These are phyloP conservation scores for Eilema sororculum DNA, from an alignment of 2,888 invertebrate species.

Conservation along the genomic window DNA sequence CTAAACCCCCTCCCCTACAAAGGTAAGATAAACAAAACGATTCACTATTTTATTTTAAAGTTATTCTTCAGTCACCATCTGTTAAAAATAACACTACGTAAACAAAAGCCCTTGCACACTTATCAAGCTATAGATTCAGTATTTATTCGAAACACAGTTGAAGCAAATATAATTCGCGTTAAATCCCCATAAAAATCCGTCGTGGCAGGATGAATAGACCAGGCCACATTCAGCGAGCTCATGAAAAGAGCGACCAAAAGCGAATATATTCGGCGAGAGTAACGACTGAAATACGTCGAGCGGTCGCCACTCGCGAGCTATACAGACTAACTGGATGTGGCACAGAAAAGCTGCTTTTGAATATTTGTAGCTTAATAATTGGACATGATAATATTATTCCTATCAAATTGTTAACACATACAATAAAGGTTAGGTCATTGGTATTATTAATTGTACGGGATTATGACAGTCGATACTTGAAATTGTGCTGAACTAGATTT, in stretches of 20 bases:
- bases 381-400: neutral
- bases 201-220: constrained; percentile 79
- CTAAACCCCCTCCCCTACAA: neutral
- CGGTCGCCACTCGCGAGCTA: constrained; percentile 53
- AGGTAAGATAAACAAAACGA: neutral
- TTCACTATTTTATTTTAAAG: neutral
- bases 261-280: constrained; percentile 78
- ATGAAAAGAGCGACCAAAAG: constrained; percentile 83
- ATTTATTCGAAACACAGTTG: constrained; percentile 71
- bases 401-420: too few species aligned
- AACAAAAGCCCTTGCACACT: constrained; percentile 30
- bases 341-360: neutral
- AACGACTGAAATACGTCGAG: constrained; percentile 80
- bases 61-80: neutral
- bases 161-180: constrained; percentile 78
- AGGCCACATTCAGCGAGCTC: constrained; percentile 79
- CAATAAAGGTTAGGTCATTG: too few species aligned
- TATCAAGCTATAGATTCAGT: constrained; percentile 58
- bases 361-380: neutral
- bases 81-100: constrained; percentile 23
- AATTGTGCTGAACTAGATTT: too few species aligned
- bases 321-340: constrained; percentile 54
- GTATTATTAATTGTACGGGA: too few species aligned
- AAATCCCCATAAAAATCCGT: constrained; percentile 79
- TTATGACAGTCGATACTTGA: too few species aligned